phyloP scores from a whole-genome alignment of 2,113 vertebrate genomes.

The Rhodinocichla rosea region DNA sequence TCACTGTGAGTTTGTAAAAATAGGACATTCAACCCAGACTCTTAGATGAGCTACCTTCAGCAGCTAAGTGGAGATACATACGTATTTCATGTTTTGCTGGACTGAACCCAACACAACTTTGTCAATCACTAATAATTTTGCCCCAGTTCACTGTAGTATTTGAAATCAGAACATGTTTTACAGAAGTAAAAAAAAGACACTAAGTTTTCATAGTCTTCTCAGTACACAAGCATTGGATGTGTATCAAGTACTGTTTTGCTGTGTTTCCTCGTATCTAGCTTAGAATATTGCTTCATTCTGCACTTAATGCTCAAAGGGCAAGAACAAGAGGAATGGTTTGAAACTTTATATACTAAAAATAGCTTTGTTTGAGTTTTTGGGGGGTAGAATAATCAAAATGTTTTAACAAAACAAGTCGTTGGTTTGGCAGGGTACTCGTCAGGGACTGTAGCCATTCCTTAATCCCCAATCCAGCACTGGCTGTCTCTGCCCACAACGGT shows the following conservation, averaged over 20 bases:
- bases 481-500: background rate
- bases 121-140: background rate
- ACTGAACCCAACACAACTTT: background rate
- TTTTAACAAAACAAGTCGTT: slow-evolving; percentile 1
- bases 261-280: slow-evolving; percentile 5
- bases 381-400: background rate
- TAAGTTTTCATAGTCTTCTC: background rate
- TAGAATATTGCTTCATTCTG: slow-evolving; percentile 11
- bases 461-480: background rate
- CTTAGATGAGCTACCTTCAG: background rate
- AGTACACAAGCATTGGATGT: background rate
- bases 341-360: slow-evolving; percentile 36
- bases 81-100: background rate
- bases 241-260: background rate
- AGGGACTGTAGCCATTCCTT: background rate
- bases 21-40: background rate
- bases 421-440: background rate
- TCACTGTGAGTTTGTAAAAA: background rate
- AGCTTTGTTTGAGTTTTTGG: background rate
- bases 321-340: background rate
- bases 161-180: background rate
- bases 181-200: background rate
- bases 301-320: background rate
- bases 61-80: background rate
- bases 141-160: background rate